Evolutionary conservation across 2,888 invertebrate genomes (phyloP).

Genomic region (Spisula subtruncata): DNA sequence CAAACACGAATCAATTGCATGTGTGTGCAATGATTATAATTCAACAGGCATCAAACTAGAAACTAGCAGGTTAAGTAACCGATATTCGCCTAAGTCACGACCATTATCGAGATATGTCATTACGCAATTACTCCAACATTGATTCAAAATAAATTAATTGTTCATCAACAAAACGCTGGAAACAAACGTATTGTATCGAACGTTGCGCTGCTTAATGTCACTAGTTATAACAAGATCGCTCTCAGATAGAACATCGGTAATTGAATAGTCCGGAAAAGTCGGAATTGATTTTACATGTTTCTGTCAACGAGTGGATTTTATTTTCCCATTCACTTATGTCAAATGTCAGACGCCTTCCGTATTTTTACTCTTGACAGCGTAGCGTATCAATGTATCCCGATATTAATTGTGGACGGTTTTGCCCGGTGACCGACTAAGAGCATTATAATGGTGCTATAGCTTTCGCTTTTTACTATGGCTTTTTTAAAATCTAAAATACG

Average conservation of each 20-base stretch:
- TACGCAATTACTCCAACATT: not conserved
- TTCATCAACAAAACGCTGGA: not conserved
- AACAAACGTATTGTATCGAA: not conserved
- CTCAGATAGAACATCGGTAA: not conserved
- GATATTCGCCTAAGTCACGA: no score
- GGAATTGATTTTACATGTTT: slow-evolving; percentile 12
- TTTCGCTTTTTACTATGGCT: no score
- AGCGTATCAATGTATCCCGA: not conserved
- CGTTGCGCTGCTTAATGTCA: not conserved
- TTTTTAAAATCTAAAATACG: not conserved
- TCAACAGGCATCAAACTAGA: no score
- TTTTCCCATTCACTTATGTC: slow-evolving; percentile 8
- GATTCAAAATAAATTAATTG: not conserved
- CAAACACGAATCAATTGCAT: no score
- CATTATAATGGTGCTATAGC: not conserved
- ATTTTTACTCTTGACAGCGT: not conserved
- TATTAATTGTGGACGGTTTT: not conserved
- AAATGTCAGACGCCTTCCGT: not conserved
- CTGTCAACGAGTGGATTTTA: slow-evolving; percentile 17
- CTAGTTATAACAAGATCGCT: not conserved
- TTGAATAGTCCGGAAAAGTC: slow-evolving; percentile 12
- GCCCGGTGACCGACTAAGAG: not conserved
- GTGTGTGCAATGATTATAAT: no score
- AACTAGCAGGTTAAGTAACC: no score
- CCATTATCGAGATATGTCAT: no score